Conservation (phyloP, 2,888 invertebrate species). For the Neocrepidodera transversa region DNA sequence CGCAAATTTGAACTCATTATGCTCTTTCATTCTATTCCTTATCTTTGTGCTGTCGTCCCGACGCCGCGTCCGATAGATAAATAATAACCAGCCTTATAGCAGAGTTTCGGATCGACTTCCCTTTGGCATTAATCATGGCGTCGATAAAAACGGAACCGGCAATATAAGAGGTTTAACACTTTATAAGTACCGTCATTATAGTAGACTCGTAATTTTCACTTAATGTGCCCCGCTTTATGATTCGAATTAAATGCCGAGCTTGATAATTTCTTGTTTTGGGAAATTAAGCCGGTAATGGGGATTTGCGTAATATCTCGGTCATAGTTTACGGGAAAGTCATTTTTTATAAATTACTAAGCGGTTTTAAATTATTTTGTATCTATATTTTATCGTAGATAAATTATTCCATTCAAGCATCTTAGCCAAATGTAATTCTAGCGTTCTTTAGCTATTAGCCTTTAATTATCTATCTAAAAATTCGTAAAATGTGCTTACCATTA, state of each 20-base stretch:
- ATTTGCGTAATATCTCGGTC: slow-evolving; percentile 19
- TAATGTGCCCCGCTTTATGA: slow-evolving; percentile 38
- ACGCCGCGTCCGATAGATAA: slow-evolving; percentile 32
- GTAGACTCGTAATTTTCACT: slow-evolving; percentile 38
- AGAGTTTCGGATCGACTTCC: slow-evolving; percentile 39
- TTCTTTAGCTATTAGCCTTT: too few relatives aligned
- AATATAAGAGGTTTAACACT: slow-evolving; percentile 41
- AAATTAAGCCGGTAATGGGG: slow-evolving; percentile 37
- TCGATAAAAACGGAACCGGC: slow-evolving; percentile 42
- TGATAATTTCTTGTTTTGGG: slow-evolving; percentile 37
- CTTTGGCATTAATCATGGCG: slow-evolving; percentile 39
- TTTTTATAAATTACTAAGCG: too few relatives aligned
- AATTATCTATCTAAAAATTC: too few relatives aligned
- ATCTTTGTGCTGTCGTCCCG: slow-evolving; percentile 21
- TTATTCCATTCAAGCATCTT: too few relatives aligned
- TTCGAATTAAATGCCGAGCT: slow-evolving; percentile 33
- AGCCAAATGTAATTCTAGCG: too few relatives aligned
- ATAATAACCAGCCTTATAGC: slow-evolving; percentile 34
- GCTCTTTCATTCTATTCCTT: slow-evolving; percentile 26
- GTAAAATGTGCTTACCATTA: too few relatives aligned
- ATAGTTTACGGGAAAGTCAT: too few relatives aligned
- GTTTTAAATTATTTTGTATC: too few relatives aligned
- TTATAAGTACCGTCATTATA: slow-evolving; percentile 39
- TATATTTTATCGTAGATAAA: too few relatives aligned
- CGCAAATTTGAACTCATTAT: slow-evolving; percentile 25